A percentile compares a stretch with the other conserved stretches of the same genome.
phyloP scores from a whole-genome alignment of 1,140 invertebrate species.

The Archegozetes longisetosus region DNA sequence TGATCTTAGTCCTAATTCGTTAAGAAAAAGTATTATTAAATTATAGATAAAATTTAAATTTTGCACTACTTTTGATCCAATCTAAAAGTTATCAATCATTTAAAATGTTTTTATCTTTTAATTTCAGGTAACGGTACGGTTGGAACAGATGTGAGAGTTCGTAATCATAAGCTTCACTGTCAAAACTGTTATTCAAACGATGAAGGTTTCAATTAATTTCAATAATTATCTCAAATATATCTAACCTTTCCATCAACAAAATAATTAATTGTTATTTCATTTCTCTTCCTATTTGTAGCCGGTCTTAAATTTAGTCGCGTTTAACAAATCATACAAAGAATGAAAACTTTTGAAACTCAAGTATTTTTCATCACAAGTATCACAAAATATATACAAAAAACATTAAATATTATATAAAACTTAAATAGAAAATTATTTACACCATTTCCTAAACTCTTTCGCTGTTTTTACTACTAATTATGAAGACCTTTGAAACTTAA shows the following conservation, averaged over 20 bases:
- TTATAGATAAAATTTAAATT: background rate
- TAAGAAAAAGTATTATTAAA: background rate
- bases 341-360: too few relatives aligned
- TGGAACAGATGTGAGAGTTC: conserved; percentile 85
- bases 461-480: too few relatives aligned
- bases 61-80: too few relatives aligned
- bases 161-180: conserved; percentile 82
- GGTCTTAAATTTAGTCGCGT: conserved; percentile 24
- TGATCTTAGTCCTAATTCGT: too few relatives aligned
- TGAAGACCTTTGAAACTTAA: too few relatives aligned
- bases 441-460: too few relatives aligned
- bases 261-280: background rate
- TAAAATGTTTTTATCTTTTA: conserved; percentile 2
- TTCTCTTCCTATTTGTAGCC: conserved; percentile 16
- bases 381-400: too few relatives aligned
- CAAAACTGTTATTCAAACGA: conserved; percentile 94
- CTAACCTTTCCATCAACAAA: too few relatives aligned
- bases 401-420: too few relatives aligned
- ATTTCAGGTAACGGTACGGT: conserved; percentile 49
- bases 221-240: background rate
- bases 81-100: background rate
- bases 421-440: too few relatives aligned
- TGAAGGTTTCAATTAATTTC: conserved; percentile 44
- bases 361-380: too few relatives aligned
- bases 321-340: background rate